Base-by-base conservation (phyloP, 2,113 vertebrate species). In the Pseudorasbora parva region DNA sequence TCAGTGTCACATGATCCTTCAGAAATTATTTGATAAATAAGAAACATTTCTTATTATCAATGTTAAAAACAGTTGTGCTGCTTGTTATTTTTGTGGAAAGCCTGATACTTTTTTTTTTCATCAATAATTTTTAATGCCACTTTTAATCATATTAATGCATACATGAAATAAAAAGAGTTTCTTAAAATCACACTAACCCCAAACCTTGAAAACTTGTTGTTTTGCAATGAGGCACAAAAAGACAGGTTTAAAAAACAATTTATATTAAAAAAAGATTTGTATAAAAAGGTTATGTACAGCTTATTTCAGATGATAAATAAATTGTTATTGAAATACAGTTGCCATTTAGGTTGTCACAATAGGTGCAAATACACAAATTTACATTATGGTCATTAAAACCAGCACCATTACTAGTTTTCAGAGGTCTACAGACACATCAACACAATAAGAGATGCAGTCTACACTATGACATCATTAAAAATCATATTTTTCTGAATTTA, bases 261-360 rank as follows among this genome's bases (percentile, higher is more conserved):
- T 68, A 83, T 64, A 64, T 51, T 5, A 73, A 75, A 54, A 62
- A 57, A 56, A 75, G 9, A 75, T 80, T 75, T 64, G 64, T 83
- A 80, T 30, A 83, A 49, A 83, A 78, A 45, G 17, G 51, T 25
- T 56, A 83, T 86, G 62, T 83, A 83, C 81, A 86, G n/a, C 37
- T 86, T 41, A 59, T 49, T 78, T 78, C 4, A 54, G 68, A 47
- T 37, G 66, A 83, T 83, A 86, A 75, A 76, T 75, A 74, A 25
- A 56, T 23, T 80, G 72, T 37, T 74, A 75, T 49, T 74, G n/a
- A 73, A 82, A 72, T 37, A 60, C 54, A 75, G 27, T 23, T 62
- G 21, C 7, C 14, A 51, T 27, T 73, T 51, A 30, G 25, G 45
- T 49, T 15, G 25, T 56, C 21, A 33, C 49, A 75, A 56, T 56